Percentiles rank a stretch among this genome's conserved stretches.
Conservation (phyloP, 2,113 vertebrate genomes). For the Fregetta grallaria region DNA sequence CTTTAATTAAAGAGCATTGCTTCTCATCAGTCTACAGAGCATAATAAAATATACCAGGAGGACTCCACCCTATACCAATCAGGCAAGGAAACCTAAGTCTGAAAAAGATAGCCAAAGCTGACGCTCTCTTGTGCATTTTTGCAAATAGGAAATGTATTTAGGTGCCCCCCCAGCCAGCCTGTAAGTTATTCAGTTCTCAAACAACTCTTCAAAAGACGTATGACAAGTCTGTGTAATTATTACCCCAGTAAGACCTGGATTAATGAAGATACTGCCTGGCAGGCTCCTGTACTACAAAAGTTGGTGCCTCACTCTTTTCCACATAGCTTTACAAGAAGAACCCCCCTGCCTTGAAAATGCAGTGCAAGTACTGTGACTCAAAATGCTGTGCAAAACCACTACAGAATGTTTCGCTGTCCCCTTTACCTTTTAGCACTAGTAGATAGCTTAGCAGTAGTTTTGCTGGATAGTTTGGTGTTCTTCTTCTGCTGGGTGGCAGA, state of each 20-base stretch:
- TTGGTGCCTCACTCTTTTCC: not conserved
- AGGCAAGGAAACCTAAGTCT: not conserved
- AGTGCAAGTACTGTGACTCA: not conserved
- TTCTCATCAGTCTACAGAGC: not conserved
- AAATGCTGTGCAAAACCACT: not conserved
- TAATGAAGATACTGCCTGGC: not conserved
- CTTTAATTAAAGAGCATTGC: conserved; percentile 26
- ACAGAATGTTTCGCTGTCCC: not conserved
- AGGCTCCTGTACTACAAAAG: not conserved
- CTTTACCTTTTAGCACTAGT: conserved; percentile 92
- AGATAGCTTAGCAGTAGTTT: conserved; percentile 91
- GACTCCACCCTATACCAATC: not conserved
- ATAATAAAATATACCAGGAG: not conserved
- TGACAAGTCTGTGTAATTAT: not conserved
- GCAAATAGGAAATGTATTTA: fast-evolving
- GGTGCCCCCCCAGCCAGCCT: not conserved
- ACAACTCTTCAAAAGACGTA: not conserved
- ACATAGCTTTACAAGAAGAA: not conserved
- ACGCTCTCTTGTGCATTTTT: fast-evolving
- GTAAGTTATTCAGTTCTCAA: not conserved
- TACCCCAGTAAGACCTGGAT: not conserved
- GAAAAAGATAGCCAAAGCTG: not conserved
- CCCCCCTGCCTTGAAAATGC: not conserved
- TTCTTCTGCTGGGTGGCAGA: conserved; percentile 90
- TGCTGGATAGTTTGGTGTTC: conserved; percentile 89